Base-by-base conservation (phyloP, 2,797 vertebrate species). In the Trichosurus vulpecula region DNA sequence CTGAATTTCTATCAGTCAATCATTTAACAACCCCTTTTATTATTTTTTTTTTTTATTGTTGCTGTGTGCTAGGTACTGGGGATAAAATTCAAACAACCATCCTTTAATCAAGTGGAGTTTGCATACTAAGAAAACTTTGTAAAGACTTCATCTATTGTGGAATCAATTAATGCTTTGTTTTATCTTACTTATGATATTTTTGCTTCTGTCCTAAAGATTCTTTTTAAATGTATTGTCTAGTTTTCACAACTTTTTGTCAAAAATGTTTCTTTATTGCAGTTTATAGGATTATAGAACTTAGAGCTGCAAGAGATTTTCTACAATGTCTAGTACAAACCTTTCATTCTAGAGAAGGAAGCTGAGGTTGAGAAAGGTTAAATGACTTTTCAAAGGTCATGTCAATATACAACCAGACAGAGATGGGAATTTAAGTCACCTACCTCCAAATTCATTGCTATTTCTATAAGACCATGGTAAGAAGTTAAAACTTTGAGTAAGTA, bases 231-330 rank as follows among this genome's bases (percentile, higher is more conserved):
- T 11, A 74, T 81, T 47, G 22, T 10, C 19, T 81, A 47, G 22
- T 47, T 81, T 47, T 81, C 31, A n/a, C 61, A n/a, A 47, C 19
- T 55, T 47, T 81, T 81, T 25, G 19, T 25, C 41, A 22, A 47
- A 81, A 81, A 10, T 0, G 0, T 41, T 10, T 47, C 2, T 47
- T 47, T 27, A 2, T 25, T 81, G 41, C 1, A 47, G n/a, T 10
- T 81, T 81, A 81, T 19, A 81, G 74, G 41, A 81, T 74, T 74
- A 74, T 74, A 22, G n/a, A 35, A 74, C 41, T 81, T 81, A 81
- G 19, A 81, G n/a, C 22, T 81, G 41, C 22, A 81, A 41, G n/a
- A 47, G 2, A 3, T 2, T 81, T 41, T 41, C n/a, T 81, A 81
- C 2, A 25, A 81, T n/a, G 25, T 81, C 19, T 47, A 81, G 58